Conservation (phyloP, 2,113 vertebrate genomes). For the Felis chaus region DNA sequence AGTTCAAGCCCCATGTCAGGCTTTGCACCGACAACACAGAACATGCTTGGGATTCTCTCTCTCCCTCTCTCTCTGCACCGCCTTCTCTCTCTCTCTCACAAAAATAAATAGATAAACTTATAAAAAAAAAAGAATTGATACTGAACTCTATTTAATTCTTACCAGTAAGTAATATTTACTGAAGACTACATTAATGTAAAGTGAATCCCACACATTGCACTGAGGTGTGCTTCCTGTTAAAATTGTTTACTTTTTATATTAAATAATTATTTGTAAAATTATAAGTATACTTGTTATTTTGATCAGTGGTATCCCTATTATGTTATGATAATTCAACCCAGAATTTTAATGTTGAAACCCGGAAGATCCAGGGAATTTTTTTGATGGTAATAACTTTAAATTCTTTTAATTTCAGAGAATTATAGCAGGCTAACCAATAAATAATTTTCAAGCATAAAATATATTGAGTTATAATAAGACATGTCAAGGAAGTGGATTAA, state of each 20-base stretch:
- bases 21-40: too few relatives aligned
- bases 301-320: not conserved
- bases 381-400: not conserved
- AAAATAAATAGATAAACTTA: not conserved
- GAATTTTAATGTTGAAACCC: not conserved
- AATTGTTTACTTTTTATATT: not conserved
- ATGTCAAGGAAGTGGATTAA: not conserved
- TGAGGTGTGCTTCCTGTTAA: not conserved
- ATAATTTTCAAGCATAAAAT: not conserved
- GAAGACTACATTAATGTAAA: not conserved
- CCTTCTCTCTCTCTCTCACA: too few relatives aligned
- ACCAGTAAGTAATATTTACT: not conserved
- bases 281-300: not conserved
- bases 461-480: not conserved
- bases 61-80: too few relatives aligned
- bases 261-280: not conserved
- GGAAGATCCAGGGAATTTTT: not conserved
- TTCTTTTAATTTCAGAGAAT: constrained; percentile 15
- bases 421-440: not conserved
- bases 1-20: too few relatives aligned
- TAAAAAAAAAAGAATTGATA: constrained; percentile 33
- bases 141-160: not conserved
- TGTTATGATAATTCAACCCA: not conserved
- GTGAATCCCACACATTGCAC: not conserved
- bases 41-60: too few relatives aligned